Conservation (phyloP, 2,888 invertebrate species). For the Philereme transversata region DNA sequence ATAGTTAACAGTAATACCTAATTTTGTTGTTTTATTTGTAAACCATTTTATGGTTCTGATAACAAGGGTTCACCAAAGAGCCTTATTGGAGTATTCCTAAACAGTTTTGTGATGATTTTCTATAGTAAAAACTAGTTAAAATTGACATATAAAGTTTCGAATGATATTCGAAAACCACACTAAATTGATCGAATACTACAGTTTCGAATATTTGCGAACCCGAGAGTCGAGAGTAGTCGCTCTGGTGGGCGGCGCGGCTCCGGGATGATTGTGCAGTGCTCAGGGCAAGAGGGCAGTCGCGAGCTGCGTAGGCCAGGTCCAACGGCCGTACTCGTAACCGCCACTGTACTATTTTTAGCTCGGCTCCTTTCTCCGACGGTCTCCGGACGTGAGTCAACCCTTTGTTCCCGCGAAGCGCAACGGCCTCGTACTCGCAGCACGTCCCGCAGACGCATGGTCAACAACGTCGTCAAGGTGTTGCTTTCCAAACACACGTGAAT, state of each 20-base stretch:
- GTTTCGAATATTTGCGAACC: no score
- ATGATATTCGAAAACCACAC: no score
- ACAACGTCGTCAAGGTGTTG: conserved; percentile 56
- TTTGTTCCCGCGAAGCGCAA: conserved; percentile 67
- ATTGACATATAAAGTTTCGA: no score
- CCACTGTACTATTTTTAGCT: conserved; percentile 72
- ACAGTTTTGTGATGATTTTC: no score
- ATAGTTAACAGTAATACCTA: no score
- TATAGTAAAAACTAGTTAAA: no score
- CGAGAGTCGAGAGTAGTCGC: no score
- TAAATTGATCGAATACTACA: no score
- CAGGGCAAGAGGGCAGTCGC: conserved; percentile 51
- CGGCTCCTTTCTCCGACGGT: conserved; percentile 69
- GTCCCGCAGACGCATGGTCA: conserved; percentile 43
- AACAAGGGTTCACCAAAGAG: no score
- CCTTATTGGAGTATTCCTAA: no score
- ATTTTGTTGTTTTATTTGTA: no score
- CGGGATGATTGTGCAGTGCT: conserved; percentile 47
- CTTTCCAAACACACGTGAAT: conserved; percentile 67
- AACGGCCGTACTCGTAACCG: conserved; percentile 66
- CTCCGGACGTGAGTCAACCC: conserved; percentile 77
- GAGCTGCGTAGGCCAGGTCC: conserved; percentile 67
- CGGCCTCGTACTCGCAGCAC: conserved; percentile 56
- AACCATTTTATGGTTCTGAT: no score
- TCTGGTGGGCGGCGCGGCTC: conserved; percentile 26